phyloP scores from a whole-genome alignment of 2,888 invertebrate genomes.

The Polylopha cassiicola region DNA sequence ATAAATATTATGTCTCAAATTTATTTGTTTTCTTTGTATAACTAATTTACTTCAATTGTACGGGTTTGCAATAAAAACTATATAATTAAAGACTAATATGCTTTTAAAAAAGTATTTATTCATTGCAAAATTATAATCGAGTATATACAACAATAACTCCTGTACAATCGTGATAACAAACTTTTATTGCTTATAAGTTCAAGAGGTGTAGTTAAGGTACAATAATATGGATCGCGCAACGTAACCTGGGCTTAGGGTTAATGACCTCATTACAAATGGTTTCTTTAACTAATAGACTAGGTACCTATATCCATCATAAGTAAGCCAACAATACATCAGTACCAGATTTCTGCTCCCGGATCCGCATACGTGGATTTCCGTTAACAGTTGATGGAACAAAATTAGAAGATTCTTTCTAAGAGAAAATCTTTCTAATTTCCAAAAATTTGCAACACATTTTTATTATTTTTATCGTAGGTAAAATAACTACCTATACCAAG shows the following conservation, averaged over 20 bases:
- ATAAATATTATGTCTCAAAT: slow-evolving; percentile 6
- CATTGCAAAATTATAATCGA: slow-evolving; percentile 45
- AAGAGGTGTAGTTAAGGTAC: slow-evolving; percentile 2
- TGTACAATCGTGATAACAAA: slow-evolving; percentile 37
- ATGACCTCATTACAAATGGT: too few species aligned
- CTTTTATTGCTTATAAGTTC: slow-evolving; percentile 32
- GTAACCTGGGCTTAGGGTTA: too few species aligned
- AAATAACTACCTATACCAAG: too few species aligned
- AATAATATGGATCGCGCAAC: background rate
- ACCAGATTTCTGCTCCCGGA: too few species aligned
- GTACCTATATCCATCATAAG: too few species aligned
- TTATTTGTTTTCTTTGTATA: background rate
- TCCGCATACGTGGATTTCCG: too few species aligned
- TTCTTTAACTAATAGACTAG: too few species aligned
- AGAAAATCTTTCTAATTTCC: too few species aligned
- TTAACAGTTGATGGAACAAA: too few species aligned
- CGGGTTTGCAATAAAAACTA: slow-evolving; percentile 7
- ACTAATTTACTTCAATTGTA: background rate
- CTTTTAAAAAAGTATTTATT: slow-evolving; percentile 42
- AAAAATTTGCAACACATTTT: too few species aligned
- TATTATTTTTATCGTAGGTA: too few species aligned
- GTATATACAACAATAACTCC: slow-evolving; percentile 48
- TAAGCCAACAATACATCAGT: background rate
- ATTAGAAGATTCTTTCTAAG: too few species aligned
- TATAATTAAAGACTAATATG: slow-evolving; percentile 23